These are phyloP conservation scores for Platysternon megacephalum DNA, from an alignment of 2,113 vertebrate species.

Conservation along the genomic window DNA sequence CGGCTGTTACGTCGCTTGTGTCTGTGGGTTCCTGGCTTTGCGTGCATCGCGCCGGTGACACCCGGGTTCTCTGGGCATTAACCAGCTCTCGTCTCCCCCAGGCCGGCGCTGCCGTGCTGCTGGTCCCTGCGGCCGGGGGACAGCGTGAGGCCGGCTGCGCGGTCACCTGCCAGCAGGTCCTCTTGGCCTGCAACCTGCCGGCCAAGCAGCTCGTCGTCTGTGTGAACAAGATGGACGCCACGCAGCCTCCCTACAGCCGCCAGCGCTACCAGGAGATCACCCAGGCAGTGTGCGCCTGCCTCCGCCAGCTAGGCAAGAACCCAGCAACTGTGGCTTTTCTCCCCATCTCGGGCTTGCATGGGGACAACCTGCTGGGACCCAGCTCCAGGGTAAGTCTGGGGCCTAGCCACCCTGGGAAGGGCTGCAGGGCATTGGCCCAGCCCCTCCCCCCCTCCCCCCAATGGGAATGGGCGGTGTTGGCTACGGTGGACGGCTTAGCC, in stretches of 20 bases:
- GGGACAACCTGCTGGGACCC: neutral
- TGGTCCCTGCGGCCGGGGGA: too few species aligned
- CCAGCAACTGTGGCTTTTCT: neutral
- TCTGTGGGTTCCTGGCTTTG: too few species aligned
- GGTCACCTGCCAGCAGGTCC: neutral
- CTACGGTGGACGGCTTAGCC: too few species aligned
- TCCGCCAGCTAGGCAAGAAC: neutral
- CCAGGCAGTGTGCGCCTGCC: neutral
- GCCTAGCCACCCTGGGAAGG: rapidly evolving
- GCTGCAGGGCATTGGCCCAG: rapidly evolving
- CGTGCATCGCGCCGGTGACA: too few species aligned
- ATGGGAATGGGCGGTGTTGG: too few species aligned
- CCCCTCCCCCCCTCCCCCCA: too few species aligned
- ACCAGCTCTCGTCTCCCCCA: too few species aligned
- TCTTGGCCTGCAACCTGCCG: neutral
- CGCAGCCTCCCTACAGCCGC: neutral
- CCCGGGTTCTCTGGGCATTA: too few species aligned
- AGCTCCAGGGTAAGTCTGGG: neutral
- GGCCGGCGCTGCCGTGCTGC: too few species aligned
- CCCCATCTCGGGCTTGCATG: neutral
- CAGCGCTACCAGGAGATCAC: neutral
- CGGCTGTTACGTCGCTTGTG: too few species aligned
- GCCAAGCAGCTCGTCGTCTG: neutral
- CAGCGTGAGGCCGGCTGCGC: neutral
- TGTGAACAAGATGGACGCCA: neutral